Conservation (phyloP, 2,797 vertebrate genomes). For the Scleropages formosus region DNA sequence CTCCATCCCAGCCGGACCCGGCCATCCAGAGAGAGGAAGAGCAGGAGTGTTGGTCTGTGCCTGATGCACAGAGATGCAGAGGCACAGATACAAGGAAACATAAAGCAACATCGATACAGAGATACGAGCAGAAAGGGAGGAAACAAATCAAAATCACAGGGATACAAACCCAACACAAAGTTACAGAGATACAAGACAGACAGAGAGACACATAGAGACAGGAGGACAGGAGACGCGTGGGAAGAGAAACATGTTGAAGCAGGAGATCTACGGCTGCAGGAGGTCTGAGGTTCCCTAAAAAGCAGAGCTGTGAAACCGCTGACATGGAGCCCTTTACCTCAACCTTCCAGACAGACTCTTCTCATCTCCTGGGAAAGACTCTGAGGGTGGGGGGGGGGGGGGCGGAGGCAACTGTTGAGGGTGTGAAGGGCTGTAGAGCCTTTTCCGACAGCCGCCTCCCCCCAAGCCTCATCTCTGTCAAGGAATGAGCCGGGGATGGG, state of each 20-base stretch:
- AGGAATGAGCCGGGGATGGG: conserved; percentile 36
- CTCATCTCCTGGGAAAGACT: conserved; percentile 36
- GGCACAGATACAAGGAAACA: background rate
- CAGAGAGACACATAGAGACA: background rate
- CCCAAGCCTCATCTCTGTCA: conserved; percentile 14
- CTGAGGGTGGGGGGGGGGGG: conserved; percentile 8
- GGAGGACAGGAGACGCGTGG: background rate
- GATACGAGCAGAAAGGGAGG: background rate
- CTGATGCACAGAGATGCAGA: background rate
- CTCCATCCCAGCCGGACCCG: background rate
- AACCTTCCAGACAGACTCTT: conserved; percentile 18
- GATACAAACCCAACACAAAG: background rate
- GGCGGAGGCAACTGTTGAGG: too few relatives aligned
- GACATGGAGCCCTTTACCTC: conserved; percentile 25
- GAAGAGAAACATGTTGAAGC: conserved; percentile 1
- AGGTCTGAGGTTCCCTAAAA: conserved; percentile 5
- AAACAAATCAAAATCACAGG: background rate
- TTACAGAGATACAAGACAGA: background rate
- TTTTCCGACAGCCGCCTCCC: conserved; percentile 18
- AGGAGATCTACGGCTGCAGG: background rate
- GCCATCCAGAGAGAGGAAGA: background rate
- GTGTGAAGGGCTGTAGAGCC: conserved; percentile 7
- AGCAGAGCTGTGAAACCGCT: background rate
- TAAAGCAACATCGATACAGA: background rate
- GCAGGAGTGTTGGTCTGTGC: too few relatives aligned